Evolutionary conservation across 1,140 invertebrate genomes (phyloP), one percentile per base, ranked within the genome.

Genomic region (Temnothorax curvispinosus): DNA sequence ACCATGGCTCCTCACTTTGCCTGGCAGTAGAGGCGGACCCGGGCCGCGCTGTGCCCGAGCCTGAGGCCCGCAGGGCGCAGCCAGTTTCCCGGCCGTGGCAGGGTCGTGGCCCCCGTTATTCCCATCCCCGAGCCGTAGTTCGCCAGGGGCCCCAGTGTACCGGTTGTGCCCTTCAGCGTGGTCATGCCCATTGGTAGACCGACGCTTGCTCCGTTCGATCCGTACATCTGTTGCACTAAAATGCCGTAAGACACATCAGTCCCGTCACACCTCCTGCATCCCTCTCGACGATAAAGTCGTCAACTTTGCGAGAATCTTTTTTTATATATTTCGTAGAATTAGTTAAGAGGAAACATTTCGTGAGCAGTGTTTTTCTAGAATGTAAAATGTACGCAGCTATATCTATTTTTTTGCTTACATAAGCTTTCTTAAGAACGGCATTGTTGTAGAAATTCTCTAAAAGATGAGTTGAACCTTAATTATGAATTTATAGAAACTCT

Each of bases 1-100:
- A 92, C 96, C 95, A 89, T 96, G 94, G 92, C 94, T 96, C 93
- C 96, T 97, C 95, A 97, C 96, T 96, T 96, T 97, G 96, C 96
- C 96, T 96, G 97, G 96, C 96, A 97, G 96, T 96, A 97, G 96
- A 96, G 96, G 96, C 96, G 96, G 96, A 95, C 96, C 96, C 96
- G 96, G 96, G 95, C 96, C 96, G 94, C 96, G 96, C 96, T 96
- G 96, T 96, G 96, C 96, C 96, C 96, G 96, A 96, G 97, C 97
- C 97, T 97, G 96, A 96, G 97, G 97, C 97, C 97, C 98, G 97
- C 98, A 98, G 98, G 98, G 98, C 97, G 97, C 97, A 96, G 97
- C 98, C 97, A 98, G 98, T 98, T 98, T 98, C 98, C 98, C 98
- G 97, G 97, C 96, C 96, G 96, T 94, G 95, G 94, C 92, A 96